Conservation (phyloP, 2,888 invertebrate species). For the Drosophila robusta region DNA sequence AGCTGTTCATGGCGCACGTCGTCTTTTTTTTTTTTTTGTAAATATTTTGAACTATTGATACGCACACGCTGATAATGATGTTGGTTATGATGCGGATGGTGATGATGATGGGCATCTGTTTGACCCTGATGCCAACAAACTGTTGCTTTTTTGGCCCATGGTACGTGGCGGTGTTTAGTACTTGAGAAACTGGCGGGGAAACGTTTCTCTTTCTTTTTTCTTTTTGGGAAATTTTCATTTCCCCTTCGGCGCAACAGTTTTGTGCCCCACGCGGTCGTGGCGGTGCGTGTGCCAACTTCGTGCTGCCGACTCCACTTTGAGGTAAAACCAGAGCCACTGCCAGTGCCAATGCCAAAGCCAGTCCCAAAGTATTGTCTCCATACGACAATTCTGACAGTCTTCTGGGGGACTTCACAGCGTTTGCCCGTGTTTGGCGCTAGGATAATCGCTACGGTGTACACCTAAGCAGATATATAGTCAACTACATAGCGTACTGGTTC, state of each 20-base stretch:
- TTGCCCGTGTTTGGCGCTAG: slow-evolving; percentile 53
- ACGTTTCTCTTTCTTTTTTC: slow-evolving; percentile 34
- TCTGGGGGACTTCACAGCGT: slow-evolving; percentile 77
- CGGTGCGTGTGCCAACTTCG: slow-evolving; percentile 45
- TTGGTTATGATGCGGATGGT: slow-evolving; percentile 17
- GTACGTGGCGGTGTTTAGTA: slow-evolving; percentile 46
- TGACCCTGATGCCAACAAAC: slow-evolving; percentile 77
- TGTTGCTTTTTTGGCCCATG: slow-evolving; percentile 61
- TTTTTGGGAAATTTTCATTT: slow-evolving; percentile 9
- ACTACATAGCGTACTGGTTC: slow-evolving; percentile 22
- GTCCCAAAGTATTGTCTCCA: slow-evolving; percentile 18
- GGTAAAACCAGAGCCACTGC: slow-evolving; percentile 20
- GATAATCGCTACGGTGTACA: neutral
- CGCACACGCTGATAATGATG: slow-evolving; percentile 30
- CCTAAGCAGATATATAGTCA: neutral
- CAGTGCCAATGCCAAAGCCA: slow-evolving; percentile 23
- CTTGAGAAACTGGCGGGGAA: slow-evolving; percentile 24
- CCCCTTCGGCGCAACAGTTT: slow-evolving; percentile 58
- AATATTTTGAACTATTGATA: slow-evolving; percentile 76
- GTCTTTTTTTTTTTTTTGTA: slow-evolving; percentile 38
- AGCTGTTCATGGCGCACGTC: slow-evolving; percentile 48
- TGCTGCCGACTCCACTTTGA: slow-evolving; percentile 62
- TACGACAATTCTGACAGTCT: slow-evolving; percentile 48
- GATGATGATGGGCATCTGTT: slow-evolving; percentile 13
- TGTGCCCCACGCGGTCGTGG: slow-evolving; percentile 9